Percentiles rank a stretch among this genome's conserved stretches.
phyloP scores from a whole-genome alignment of 2,113 vertebrate genomes.

The Callionymus lyra region DNA sequence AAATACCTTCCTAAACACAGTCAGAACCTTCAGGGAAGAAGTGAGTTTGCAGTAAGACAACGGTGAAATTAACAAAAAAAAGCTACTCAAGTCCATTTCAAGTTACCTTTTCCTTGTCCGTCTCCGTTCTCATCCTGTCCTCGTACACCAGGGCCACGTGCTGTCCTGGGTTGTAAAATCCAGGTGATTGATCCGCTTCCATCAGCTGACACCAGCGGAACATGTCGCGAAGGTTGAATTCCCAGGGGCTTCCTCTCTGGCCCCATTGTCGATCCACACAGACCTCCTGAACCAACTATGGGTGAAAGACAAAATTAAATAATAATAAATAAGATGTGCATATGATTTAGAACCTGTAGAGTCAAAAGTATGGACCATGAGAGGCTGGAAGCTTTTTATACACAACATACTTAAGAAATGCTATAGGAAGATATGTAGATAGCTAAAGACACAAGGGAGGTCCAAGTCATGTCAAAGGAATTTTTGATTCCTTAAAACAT shows the following conservation, averaged over 20 bases:
- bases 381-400: too few species aligned
- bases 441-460: too few species aligned
- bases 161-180: slow-evolving; percentile 83
- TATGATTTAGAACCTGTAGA: not conserved
- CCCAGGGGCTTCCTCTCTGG: slow-evolving; percentile 92
- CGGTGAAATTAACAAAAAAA: too few species aligned
- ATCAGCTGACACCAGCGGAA: slow-evolving; percentile 98
- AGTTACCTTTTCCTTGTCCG: slow-evolving; percentile 80
- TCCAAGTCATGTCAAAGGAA: too few species aligned
- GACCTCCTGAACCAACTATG: slow-evolving; percentile 81
- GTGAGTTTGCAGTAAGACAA: too few species aligned
- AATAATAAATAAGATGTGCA: not conserved
- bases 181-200: slow-evolving; percentile 85
- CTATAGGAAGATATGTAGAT: too few species aligned
- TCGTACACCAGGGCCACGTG: slow-evolving; percentile 87
- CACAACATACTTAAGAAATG: too few species aligned
- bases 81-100: not conserved
- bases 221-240: slow-evolving; percentile 94
- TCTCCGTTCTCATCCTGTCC: slow-evolving; percentile 83
- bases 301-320: not conserved
- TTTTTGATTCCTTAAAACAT: too few species aligned
- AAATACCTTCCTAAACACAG: slow-evolving; percentile 79
- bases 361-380: too few species aligned
- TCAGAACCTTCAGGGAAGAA: slow-evolving; percentile 67
- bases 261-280: slow-evolving; percentile 83